Base-by-base conservation (phyloP, 1,140 invertebrate species). In the Anastrepha ludens region DNA sequence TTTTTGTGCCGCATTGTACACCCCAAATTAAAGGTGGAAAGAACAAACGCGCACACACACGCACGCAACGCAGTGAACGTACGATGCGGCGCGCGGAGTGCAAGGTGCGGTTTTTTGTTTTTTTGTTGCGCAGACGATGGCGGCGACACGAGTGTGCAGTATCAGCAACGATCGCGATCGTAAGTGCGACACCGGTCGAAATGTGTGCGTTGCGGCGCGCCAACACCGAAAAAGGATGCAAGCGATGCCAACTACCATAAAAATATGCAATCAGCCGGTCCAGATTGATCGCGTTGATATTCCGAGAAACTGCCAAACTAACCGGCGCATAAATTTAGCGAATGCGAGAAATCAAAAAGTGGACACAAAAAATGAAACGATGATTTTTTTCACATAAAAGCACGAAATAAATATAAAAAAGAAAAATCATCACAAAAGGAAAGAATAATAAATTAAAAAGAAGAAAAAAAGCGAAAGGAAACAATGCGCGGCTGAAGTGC, bases 201-300 rank as follows among this genome's bases (percentile, higher is more conserved):
- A 3, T 74, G 59, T 59, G 86, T 41, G 67, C 58, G 58, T 59
- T 87, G 70, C 59, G 67, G n/a, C 74, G 74, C 74, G 65, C 78
- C 62, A 67, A 47, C 87, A 65, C 44, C 87, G 50, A 86, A 85
- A 58, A 81, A 67, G 55, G 47, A 55, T 85, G 60, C 81, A 39
- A 86, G 65, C 60, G 86, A 67, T 67, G 44, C 62, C 86, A 88
- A 67, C 81, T 64, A 85, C 60, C 87, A 85, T 87, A 87, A 86
- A 88, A 87, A 87, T 87, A 88, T 87, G 88, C 88, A 88, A 88
- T 88, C 88, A 88, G 86, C 62, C 74, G 65, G 62, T 29, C 86
- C 50, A 88, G 88, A 88, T 88, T 88, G 88, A 88, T 88, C 88
- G 59, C 88, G 81, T 85, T 87, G 88, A 88, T 88, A 88, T 88